Percentiles rank a stretch among this genome's conserved stretches.
Evolutionary conservation across 2,113 vertebrate species (phyloP).

Genomic region (Ophiodon elongatus): DNA sequence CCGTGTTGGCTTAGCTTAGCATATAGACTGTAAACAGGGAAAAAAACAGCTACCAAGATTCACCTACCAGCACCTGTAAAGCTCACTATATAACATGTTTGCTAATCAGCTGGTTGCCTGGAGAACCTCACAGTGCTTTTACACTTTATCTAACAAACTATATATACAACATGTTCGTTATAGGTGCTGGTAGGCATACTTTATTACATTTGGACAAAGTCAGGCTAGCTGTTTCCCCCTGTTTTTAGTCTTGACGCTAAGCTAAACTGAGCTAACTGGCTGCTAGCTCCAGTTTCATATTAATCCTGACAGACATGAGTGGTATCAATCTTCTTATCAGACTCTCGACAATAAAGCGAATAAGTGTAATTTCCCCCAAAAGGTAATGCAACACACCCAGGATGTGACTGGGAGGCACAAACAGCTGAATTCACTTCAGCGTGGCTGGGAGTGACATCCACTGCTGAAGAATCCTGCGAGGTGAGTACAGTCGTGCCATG

Average conservation of each 20-base stretch:
- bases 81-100: not conserved
- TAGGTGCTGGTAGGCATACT: not conserved
- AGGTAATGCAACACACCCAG: slow-evolving; percentile 6
- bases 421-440: not conserved
- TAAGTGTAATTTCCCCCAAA: not conserved
- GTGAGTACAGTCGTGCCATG: too few species aligned
- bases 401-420: slow-evolving; percentile 25
- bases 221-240: not conserved
- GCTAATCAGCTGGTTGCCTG: not conserved
- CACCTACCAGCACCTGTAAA: not conserved
- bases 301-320: not conserved
- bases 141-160: not conserved
- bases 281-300: not conserved
- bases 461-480: not conserved
- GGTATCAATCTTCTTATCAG: not conserved
- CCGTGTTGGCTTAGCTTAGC: not conserved
- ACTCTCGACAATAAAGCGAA: not conserved
- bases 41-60: not conserved
- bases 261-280: not conserved
- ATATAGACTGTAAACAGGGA: not conserved
- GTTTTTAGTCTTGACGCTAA: not conserved
- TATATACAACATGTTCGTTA: not conserved
- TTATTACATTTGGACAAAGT: not conserved
- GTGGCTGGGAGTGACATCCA: not conserved
- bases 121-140: not conserved